These are phyloP conservation scores for Falco columbarius DNA, from an alignment of 2,797 vertebrate species.

Conservation along the genomic window DNA sequence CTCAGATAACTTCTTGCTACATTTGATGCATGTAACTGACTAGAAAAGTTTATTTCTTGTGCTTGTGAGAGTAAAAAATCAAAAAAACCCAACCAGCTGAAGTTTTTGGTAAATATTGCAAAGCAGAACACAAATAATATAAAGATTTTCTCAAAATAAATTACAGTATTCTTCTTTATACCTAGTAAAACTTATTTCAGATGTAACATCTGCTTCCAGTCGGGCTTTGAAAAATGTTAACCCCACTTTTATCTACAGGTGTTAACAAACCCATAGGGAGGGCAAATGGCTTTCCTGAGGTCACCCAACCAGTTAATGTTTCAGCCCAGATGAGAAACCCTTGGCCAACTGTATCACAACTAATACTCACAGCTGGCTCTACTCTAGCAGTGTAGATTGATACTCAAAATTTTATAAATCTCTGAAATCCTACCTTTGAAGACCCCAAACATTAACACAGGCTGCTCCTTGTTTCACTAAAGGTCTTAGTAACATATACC, in stretches of 20 bases:
- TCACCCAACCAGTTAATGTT: conserved; percentile 1
- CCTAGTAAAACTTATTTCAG: neutral
- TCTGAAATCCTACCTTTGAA: neutral
- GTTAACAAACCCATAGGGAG: neutral
- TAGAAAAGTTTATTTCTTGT: neutral
- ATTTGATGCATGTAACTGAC: neutral
- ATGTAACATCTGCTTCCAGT: conserved; percentile 34
- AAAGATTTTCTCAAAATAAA: neutral
- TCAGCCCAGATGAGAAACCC: conserved; percentile 25
- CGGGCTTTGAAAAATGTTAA: conserved; percentile 29
- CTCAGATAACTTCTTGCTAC: neutral
- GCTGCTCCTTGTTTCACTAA: neutral
- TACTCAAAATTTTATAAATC: neutral
- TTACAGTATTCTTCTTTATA: neutral
- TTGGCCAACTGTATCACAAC: neutral
- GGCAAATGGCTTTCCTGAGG: conserved; percentile 15
- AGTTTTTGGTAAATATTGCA: neutral
- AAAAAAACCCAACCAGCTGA: neutral
- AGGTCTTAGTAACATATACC: neutral
- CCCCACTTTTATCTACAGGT: neutral
- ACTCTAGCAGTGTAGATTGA: neutral
- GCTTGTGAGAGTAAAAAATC: neutral
- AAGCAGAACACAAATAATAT: neutral
- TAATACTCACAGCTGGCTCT: neutral
- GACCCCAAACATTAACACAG: neutral